These are phyloP conservation scores for Peromyscus maniculatus DNA, from an alignment of 2,113 vertebrate species.

Conservation along the genomic window DNA sequence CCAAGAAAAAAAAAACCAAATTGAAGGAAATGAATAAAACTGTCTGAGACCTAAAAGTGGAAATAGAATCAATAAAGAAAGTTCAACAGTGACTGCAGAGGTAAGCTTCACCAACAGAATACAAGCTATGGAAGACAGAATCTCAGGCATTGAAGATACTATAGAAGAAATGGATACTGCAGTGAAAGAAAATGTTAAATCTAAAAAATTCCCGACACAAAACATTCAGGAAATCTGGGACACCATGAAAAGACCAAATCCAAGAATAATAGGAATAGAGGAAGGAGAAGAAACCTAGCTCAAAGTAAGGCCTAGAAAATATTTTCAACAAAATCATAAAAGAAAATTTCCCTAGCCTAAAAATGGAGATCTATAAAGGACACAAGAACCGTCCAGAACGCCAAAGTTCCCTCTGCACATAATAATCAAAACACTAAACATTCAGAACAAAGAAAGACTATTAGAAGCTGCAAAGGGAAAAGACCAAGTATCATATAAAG, in stretches of 20 bases:
- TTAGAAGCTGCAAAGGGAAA: neutral
- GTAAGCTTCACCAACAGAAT: neutral
- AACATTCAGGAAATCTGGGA: neutral
- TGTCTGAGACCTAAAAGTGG: neutral
- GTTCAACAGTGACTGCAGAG: neutral
- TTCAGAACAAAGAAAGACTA: neutral
- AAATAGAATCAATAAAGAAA: neutral
- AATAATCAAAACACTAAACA: neutral
- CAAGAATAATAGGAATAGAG: neutral
- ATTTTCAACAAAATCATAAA: neutral
- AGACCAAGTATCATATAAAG: neutral
- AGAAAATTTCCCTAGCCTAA: neutral
- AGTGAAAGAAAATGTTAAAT: neutral
- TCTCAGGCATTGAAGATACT: neutral
- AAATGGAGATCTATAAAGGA: neutral
- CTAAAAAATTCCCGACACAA: neutral
- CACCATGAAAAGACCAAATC: neutral
- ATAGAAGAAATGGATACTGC: neutral
- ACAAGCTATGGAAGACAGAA: neutral
- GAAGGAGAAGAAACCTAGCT: neutral
- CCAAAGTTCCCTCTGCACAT: neutral
- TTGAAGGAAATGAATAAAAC: neutral
- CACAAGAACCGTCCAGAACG: neutral
- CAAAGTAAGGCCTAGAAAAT: neutral
- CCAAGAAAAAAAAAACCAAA: neutral